Conservation (phyloP, 2,113 vertebrate genomes). For the Struthidea cinerea region DNA sequence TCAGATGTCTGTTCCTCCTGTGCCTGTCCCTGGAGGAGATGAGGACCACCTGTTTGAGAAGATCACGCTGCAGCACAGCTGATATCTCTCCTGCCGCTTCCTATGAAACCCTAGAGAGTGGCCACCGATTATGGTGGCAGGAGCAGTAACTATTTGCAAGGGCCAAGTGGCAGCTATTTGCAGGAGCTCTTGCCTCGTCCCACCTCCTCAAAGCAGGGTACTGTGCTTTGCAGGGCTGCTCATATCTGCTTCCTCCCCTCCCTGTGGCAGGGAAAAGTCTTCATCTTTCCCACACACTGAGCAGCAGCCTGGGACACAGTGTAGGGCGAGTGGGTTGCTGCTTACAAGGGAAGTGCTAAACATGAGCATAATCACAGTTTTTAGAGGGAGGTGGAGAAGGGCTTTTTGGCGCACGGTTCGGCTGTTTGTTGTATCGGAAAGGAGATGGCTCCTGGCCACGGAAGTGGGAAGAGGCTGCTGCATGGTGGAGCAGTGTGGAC, state of each 20-base stretch:
- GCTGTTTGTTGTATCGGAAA: not conserved
- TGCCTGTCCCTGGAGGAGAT: conserved; percentile 45
- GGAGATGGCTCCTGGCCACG: not conserved
- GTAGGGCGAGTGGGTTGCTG: not conserved
- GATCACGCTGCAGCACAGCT: conserved; percentile 42
- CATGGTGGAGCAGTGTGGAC: fast-evolving
- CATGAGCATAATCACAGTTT: not conserved
- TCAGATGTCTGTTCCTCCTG: conserved; percentile 49
- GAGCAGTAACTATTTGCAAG: not conserved
- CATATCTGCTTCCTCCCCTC: not conserved
- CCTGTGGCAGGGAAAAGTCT: not conserved
- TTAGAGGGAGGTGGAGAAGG: not conserved
- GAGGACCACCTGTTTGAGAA: conserved; percentile 48
- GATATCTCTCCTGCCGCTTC: not conserved
- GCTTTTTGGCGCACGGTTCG: not conserved
- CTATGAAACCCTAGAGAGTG: conserved; percentile 34
- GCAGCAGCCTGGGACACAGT: not conserved
- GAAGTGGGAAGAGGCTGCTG: conserved; percentile 34
- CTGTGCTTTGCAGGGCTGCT: not conserved
- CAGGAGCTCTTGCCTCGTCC: not conserved
- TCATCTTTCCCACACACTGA: not conserved
- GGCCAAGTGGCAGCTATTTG: conserved; percentile 1
- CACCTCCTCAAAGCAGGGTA: not conserved
- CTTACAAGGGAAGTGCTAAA: not conserved
- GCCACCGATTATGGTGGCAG: not conserved